Evolutionary conservation across 2,888 invertebrate species (phyloP).

Genomic region (Copidosoma aretas): DNA sequence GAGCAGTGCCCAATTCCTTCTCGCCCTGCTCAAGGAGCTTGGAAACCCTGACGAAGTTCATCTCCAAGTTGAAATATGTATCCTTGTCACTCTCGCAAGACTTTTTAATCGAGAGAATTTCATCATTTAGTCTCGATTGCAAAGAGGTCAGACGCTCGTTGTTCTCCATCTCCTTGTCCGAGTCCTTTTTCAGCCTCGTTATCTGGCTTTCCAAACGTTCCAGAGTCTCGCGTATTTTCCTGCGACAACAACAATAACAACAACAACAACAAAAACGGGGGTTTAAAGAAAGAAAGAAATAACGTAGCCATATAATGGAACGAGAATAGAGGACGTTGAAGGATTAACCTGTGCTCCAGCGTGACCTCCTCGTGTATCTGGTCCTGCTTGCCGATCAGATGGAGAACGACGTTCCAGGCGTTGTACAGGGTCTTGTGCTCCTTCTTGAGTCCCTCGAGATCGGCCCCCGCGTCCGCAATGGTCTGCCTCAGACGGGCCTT

Average conservation of each 20-base stretch:
- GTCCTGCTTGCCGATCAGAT: conserved; percentile 74
- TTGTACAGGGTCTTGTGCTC: conserved; percentile 75
- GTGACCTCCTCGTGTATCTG: conserved; percentile 70
- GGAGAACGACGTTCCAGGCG: conserved; percentile 78
- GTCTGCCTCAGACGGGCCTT: conserved; percentile 68
- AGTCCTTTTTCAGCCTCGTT: conserved; percentile 72
- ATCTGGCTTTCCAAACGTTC: conserved; percentile 63
- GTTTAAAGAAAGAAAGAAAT: too few relatives aligned
- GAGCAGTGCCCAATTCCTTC: conserved; percentile 63
- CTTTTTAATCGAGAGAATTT: conserved; percentile 61
- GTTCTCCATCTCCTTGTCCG: conserved; percentile 71
- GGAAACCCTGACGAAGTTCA: conserved; percentile 66
- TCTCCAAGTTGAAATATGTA: conserved; percentile 61
- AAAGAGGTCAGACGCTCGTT: conserved; percentile 71
- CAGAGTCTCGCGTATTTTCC: conserved; percentile 65
- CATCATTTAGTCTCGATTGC: conserved; percentile 67
- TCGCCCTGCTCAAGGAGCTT: conserved; percentile 71
- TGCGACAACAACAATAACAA: conserved; percentile 51
- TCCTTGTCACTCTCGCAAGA: conserved; percentile 66
- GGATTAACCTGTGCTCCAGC: conserved; percentile 67
- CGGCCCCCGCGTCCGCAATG: conserved; percentile 74
- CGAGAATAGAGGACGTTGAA: too few relatives aligned
- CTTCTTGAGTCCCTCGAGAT: conserved; percentile 73
- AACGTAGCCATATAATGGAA: conserved; percentile 26
- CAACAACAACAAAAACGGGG: background rate